A percentile compares a stretch with the other conserved stretches of the same genome.
phyloP scores from a whole-genome alignment of 2,113 vertebrate genomes.

The Cheilinus undulatus region DNA sequence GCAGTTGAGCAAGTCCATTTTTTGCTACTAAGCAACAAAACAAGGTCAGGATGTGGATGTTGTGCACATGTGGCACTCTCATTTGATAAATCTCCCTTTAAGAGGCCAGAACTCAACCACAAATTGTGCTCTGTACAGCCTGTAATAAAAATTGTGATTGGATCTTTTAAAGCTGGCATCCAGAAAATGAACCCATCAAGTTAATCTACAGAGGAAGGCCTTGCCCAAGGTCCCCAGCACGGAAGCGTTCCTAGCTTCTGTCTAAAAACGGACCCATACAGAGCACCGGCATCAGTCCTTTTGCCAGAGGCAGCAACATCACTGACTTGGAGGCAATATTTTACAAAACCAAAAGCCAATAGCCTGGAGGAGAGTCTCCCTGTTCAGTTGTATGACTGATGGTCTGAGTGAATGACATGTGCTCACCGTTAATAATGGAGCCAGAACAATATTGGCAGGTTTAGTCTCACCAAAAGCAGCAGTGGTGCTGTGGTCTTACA shows the following conservation, averaged over 20 bases:
- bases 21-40: neutral
- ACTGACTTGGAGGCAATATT: slow-evolving; percentile 36
- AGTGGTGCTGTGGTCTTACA: neutral
- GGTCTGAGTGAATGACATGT: slow-evolving; percentile 14
- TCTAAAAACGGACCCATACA: slow-evolving; percentile 31
- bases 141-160: neutral
- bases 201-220: slow-evolving; percentile 16
- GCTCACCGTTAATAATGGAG: slow-evolving; percentile 11
- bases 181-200: slow-evolving; percentile 1
- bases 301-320: slow-evolving; percentile 30
- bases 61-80: neutral
- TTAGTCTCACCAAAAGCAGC: neutral
- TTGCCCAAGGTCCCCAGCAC: neutral
- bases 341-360: slow-evolving; percentile 35
- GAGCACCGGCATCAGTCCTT: slow-evolving; percentile 1
- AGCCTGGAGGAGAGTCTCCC: slow-evolving; percentile 17
- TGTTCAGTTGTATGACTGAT: slow-evolving; percentile 8
- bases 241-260: slow-evolving; percentile 3
- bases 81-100: slow-evolving; percentile 4
- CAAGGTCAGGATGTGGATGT: neutral
- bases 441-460: slow-evolving; percentile 7
- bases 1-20: neutral
- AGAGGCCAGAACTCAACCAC: neutral
- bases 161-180: slow-evolving; percentile 3
- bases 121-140: neutral